phyloP scores from a whole-genome alignment of 2,113 vertebrate genomes.

The Phrynosoma blainvillii region DNA sequence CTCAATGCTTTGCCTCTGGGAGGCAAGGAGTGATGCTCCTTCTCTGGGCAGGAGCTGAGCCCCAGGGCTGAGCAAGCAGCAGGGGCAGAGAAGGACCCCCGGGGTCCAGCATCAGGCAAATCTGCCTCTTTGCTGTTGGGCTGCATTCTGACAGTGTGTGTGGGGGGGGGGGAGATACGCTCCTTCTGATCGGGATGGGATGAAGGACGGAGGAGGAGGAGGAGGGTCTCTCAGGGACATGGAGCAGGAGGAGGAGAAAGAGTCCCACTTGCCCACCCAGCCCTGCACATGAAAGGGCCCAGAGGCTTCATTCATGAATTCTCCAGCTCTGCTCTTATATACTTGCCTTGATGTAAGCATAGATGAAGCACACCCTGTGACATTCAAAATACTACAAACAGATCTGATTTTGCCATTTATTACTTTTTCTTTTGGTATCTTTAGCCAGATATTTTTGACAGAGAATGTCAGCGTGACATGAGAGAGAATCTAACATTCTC shows the following conservation, averaged over 20 bases:
- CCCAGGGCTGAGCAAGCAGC: neutral
- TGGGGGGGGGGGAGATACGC: too few relatives aligned
- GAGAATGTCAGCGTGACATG: slow-evolving; percentile 10
- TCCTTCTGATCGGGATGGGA: neutral
- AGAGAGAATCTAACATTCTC: neutral
- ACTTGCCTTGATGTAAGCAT: neutral
- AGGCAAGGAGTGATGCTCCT: neutral
- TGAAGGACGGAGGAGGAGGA: neutral
- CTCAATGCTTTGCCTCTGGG: too few relatives aligned
- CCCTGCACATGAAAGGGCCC: neutral
- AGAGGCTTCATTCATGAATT: neutral
- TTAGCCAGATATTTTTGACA: neutral
- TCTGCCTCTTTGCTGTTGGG: too few relatives aligned
- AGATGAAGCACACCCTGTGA: neutral
- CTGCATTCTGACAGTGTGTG: too few relatives aligned
- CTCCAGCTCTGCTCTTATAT: neutral
- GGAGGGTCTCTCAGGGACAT: neutral
- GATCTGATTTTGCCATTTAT: neutral
- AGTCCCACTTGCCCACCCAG: neutral
- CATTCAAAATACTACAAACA: neutral
- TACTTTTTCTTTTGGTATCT: neutral
- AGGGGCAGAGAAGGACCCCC: too few relatives aligned
- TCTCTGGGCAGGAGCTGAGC: neutral
- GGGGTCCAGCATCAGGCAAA: too few relatives aligned
- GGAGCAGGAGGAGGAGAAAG: too few relatives aligned